Evolutionary conservation across 2,888 invertebrate genomes (phyloP), one percentile per base, ranked within the genome.

Genomic region (Cabera pusaria): DNA sequence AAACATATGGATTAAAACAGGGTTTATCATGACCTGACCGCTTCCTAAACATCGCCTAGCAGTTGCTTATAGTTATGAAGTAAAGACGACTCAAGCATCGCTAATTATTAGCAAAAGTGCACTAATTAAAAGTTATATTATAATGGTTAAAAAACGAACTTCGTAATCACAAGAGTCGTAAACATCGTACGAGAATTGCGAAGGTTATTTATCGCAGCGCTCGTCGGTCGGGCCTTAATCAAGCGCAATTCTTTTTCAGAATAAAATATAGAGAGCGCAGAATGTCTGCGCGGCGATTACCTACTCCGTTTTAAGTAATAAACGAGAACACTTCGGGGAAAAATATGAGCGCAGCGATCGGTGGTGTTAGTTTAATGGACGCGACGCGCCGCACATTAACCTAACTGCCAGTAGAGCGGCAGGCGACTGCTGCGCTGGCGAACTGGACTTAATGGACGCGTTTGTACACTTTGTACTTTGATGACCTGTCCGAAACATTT

Each of bases 141-240:
- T n/a, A n/a, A n/a, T n/a, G n/a, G n/a, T n/a, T n/a, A n/a, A n/a
- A n/a, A n/a, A n/a, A n/a, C n/a, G n/a, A n/a, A n/a, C n/a, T n/a
- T n/a, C n/a, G n/a, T n/a, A n/a, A n/a, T n/a, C n/a, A n/a, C n/a
- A 28, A 18, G 21, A 24, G 43, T 6, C 19, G 20, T 45, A 28
- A 32, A 32, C 34, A 35, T 35, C 11, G 8, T 19, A 19, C 14
- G 22, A 33, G 25, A 36, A 28, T 23, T 24, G 29, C 29, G 10
- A 41, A 38, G 29, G 29, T 38, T 27, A 40, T 43, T 29, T 28
- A 44, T 41, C 22, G 28, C 22, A 40, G 31, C 32, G 27, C 32
- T 46, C 26, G 31, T 9, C 21, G 18, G 14, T 20, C 34, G 20
- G 12, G 20, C 29, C 40, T 31, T 26, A 31, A 29, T 25, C 12